Evolutionary conservation across 1,140 invertebrate species (phyloP).

Genomic region (Drosophila parvula): DNA sequence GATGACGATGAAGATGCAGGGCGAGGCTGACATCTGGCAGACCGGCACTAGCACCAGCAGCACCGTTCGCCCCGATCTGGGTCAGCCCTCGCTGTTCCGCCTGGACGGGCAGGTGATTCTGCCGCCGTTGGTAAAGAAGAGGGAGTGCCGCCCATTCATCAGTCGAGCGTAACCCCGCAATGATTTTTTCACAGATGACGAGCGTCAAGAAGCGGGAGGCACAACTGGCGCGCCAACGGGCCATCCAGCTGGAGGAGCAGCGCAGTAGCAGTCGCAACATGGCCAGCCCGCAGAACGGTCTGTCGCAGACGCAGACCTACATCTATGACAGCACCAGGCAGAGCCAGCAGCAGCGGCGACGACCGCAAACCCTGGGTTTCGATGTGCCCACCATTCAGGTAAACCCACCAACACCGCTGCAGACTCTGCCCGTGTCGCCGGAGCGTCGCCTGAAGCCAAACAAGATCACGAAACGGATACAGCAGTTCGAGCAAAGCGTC

Average conservation of each 20-base stretch:
- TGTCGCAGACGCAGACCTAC: constrained; percentile 51
- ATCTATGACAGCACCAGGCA: constrained; percentile 63
- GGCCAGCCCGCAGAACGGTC: constrained; percentile 10
- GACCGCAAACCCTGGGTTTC: constrained; percentile 40
- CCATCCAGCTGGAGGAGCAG: constrained; percentile 61
- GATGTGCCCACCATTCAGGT: constrained; percentile 64
- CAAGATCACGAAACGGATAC: constrained; percentile 56
- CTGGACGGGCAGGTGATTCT: constrained; percentile 87
- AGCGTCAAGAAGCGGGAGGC: constrained; percentile 71
- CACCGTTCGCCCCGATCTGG: background rate
- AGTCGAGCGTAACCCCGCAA: constrained; percentile 44
- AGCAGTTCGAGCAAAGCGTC: constrained; percentile 51
- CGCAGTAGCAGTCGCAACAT: constrained; percentile 25
- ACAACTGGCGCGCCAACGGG: constrained; percentile 73
- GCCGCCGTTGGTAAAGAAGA: constrained; percentile 86
- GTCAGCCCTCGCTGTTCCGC: constrained; percentile 85
- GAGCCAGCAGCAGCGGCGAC: constrained; percentile 3
- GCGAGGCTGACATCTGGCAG: constrained; percentile 13
- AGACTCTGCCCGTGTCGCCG: constrained; percentile 5
- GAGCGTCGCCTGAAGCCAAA: constrained; percentile 41
- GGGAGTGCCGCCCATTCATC: constrained; percentile 35
- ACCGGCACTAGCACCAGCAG: constrained; percentile 2
- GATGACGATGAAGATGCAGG: constrained; percentile 9
- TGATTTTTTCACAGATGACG: constrained; percentile 46
- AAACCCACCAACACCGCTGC: constrained; percentile 71